Evolutionary conservation across 2,113 vertebrate species (phyloP).

Genomic region (Anas platyrhynchos): DNA sequence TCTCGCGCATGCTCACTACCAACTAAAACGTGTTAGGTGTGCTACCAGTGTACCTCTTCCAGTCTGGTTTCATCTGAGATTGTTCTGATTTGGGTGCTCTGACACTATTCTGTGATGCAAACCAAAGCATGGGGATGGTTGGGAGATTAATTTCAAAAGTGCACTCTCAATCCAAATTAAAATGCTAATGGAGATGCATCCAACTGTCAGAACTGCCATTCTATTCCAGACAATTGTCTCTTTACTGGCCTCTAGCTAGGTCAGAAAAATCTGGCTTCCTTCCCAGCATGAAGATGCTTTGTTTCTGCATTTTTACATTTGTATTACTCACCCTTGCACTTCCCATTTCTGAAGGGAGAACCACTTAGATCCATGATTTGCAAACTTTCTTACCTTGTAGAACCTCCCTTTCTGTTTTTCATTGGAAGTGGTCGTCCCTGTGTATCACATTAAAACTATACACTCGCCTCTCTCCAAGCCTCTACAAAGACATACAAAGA

Average conservation of each 20-base stretch:
- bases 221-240: neutral
- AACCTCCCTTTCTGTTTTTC: neutral
- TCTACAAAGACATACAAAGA: neutral
- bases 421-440: neutral
- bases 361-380: neutral
- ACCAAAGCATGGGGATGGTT: neutral
- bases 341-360: neutral
- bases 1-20: neutral
- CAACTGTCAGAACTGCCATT: neutral
- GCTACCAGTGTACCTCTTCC: neutral
- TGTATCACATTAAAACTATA: neutral
- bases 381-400: neutral
- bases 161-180: neutral
- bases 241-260: neutral
- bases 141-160: neutral
- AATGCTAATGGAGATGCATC: neutral
- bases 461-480: neutral
- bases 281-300: neutral
- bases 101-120: neutral
- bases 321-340: neutral
- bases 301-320: neutral
- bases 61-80: neutral
- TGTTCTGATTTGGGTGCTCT: neutral
- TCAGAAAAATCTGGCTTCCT: conserved; percentile 3
- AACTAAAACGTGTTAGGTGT: neutral